A percentile compares a stretch with the other conserved stretches of the same genome.
Conservation (phyloP, 1,140 invertebrate genomes). For the Myzus persicae region DNA sequence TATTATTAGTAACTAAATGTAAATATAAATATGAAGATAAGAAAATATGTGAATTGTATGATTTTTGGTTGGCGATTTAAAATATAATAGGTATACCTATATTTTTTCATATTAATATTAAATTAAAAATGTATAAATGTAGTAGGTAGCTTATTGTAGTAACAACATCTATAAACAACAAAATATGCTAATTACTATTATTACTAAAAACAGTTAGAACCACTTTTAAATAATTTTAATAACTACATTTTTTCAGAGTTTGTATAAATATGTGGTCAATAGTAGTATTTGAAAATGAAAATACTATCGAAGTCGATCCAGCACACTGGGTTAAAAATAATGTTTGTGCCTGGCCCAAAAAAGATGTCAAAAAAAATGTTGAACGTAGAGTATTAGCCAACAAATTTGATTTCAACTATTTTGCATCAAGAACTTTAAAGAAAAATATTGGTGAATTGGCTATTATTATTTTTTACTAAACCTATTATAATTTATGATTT, state of each 20-base stretch:
- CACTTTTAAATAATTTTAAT: not conserved
- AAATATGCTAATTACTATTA: no score
- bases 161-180: not conserved
- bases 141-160: not conserved
- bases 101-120: not conserved
- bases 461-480: not conserved
- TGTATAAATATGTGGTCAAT: not conserved
- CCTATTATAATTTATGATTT: not conserved
- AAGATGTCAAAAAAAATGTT: constrained; percentile 10
- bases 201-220: no score
- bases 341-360: not conserved
- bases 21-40: no score
- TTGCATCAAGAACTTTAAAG: not conserved
- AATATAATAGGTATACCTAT: not conserved
- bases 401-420: not conserved
- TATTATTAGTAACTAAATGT: no score
- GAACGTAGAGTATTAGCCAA: not conserved
- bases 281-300: not conserved
- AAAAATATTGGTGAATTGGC: not conserved
- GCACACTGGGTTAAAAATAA: not conserved
- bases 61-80: no score
- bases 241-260: not conserved
- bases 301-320: not conserved
- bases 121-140: not conserved
- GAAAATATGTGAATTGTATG: no score